phyloP scores from a whole-genome alignment of 2,797 vertebrate species.

The Acanthornis magna region DNA sequence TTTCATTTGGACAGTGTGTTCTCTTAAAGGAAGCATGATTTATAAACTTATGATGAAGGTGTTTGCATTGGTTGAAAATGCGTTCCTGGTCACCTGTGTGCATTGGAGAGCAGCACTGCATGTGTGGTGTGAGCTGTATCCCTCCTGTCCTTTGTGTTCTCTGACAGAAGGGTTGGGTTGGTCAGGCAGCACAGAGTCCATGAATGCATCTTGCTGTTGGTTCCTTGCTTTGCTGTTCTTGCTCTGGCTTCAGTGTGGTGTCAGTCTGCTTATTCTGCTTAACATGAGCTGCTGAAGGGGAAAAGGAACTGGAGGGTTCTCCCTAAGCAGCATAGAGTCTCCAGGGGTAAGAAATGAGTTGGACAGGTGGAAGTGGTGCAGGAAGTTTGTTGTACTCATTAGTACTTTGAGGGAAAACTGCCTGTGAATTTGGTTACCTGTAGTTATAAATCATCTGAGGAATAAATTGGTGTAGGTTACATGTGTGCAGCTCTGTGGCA shows the following conservation, averaged over 20 bases:
- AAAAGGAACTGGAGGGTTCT: neutral
- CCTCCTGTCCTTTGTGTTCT: neutral
- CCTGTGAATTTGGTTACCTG: neutral
- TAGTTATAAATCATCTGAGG: neutral
- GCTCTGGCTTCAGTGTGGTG: neutral
- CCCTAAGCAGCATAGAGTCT: neutral
- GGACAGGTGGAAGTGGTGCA: neutral
- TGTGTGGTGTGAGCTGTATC: neutral
- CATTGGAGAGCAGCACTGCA: rapidly evolving
- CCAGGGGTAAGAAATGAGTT: neutral
- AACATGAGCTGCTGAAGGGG: neutral
- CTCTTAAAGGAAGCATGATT: neutral
- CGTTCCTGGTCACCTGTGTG: neutral
- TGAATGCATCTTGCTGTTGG: neutral
- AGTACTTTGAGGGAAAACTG: neutral
- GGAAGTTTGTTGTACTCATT: neutral
- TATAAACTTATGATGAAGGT: neutral
- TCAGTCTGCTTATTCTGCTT: neutral
- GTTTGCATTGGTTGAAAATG: neutral
- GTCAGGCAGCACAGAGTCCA: neutral
- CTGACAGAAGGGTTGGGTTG: neutral
- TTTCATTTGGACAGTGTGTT: neutral
- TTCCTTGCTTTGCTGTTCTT: rapidly evolving
- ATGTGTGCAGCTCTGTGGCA: neutral
- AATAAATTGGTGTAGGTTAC: neutral